phyloP scores from a whole-genome alignment of 1,140 invertebrate species.

The Zaprionus inermis region DNA sequence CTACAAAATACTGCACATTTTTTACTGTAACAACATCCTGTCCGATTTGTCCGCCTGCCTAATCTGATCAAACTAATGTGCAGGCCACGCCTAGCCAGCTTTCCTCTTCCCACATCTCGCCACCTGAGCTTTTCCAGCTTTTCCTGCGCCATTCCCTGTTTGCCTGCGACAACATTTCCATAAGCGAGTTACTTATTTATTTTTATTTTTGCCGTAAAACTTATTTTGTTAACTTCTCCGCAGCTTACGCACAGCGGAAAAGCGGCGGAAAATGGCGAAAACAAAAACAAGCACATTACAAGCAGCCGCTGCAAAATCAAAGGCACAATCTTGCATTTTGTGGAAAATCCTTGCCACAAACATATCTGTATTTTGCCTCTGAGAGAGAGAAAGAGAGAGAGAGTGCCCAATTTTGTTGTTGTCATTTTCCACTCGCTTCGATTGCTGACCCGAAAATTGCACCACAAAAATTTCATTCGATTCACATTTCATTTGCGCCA shows the following conservation, averaged over 20 bases:
- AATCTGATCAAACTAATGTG: constrained; percentile 57
- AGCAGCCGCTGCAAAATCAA: constrained; percentile 48
- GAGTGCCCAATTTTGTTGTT: not conserved
- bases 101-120: not conserved
- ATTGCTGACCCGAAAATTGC: constrained; percentile 28
- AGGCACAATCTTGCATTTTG: constrained; percentile 17
- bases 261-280: constrained; percentile 35
- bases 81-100: constrained; percentile 4
- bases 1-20: not conserved
- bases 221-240: constrained; percentile 54
- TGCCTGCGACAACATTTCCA: constrained; percentile 32
- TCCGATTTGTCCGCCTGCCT: constrained; percentile 27
- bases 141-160: not conserved
- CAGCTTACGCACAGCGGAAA: too few species aligned
- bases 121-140: not conserved
- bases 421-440: not conserved
- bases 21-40: constrained; percentile 15
- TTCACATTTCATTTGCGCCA: constrained; percentile 50
- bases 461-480: constrained; percentile 44
- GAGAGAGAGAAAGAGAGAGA: too few species aligned
- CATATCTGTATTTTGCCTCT: not conserved
- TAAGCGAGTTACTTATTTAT: constrained; percentile 69
- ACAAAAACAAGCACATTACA: constrained; percentile 70
- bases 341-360: constrained; percentile 28
- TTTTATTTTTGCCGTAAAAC: constrained; percentile 69